Conservation (phyloP, 2,888 invertebrate genomes). For the Gisinianus flammeolus region DNA sequence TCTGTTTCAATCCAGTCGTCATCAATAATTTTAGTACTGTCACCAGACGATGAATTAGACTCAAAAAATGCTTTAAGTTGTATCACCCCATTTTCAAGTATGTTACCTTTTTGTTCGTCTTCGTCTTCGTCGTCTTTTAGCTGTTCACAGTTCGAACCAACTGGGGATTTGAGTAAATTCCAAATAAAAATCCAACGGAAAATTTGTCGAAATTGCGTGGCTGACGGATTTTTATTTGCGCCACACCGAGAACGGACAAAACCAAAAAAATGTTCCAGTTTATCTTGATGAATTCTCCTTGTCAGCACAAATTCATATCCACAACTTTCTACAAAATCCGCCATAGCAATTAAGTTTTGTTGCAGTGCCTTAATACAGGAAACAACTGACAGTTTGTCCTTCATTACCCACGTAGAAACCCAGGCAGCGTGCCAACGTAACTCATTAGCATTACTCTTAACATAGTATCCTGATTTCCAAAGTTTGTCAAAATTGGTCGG, state of each 20-base stretch:
- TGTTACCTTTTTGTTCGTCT: background rate
- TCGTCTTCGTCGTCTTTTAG: background rate
- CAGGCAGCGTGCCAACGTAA: background rate
- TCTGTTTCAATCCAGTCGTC: too few relatives aligned
- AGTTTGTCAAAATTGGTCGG: background rate
- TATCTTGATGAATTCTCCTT: background rate
- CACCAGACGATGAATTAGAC: too few relatives aligned
- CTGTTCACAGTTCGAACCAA: background rate
- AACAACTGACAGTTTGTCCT: background rate
- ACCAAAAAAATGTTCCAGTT: background rate
- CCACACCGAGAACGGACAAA: background rate
- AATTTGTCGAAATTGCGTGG: too few relatives aligned
- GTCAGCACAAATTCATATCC: background rate
- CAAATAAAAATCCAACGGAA: background rate
- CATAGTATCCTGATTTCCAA: background rate
- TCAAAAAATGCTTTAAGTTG: background rate
- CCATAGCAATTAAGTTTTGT: background rate
- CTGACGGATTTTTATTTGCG: background rate
- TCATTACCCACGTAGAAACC: background rate
- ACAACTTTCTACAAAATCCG: background rate
- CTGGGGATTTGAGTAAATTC: background rate
- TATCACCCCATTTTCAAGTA: background rate
- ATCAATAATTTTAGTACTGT: too few relatives aligned
- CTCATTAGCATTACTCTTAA: background rate
- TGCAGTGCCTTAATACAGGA: background rate